These are phyloP conservation scores for Sorex maritimensis DNA, from an alignment of 2,797 vertebrate species.

Conservation along the genomic window DNA sequence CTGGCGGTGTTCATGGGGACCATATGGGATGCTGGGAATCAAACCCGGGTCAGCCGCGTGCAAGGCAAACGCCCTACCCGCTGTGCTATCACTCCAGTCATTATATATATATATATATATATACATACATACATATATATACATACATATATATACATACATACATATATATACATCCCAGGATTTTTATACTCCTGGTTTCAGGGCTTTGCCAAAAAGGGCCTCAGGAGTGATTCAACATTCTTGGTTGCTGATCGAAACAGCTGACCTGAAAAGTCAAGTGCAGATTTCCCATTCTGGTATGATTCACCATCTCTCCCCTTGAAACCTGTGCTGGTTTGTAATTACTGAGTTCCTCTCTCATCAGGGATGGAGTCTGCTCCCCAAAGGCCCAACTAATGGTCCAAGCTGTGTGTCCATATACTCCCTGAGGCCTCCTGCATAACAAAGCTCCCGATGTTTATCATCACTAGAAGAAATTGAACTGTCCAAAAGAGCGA, in stretches of 20 bases:
- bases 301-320: neutral
- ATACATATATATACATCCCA: neutral
- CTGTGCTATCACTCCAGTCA: too few relatives aligned
- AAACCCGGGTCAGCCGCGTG: too few relatives aligned
- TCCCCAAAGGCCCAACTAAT: slow-evolving; percentile 64
- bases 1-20: too few relatives aligned
- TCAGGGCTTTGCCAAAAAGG: neutral
- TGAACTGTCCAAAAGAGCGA: slow-evolving; percentile 17
- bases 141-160: too few relatives aligned
- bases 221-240: neutral
- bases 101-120: too few relatives aligned
- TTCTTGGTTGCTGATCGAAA: slow-evolving; percentile 6
- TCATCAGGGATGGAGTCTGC: neutral
- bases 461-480: slow-evolving; percentile 47
- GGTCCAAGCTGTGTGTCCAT: slow-evolving; percentile 7
- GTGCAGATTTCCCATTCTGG: slow-evolving; percentile 10
- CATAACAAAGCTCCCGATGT: slow-evolving; percentile 72
- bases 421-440: slow-evolving; percentile 20
- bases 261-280: neutral
- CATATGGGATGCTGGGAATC: too few relatives aligned
- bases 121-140: too few relatives aligned
- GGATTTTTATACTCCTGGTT: neutral
- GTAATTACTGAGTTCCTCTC: slow-evolving; percentile 27
- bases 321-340: neutral
- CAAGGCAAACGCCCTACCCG: too few relatives aligned